A percentile compares a stretch with the other conserved stretches of the same genome.
phyloP scores from a whole-genome alignment of 2,797 vertebrate genomes.

The Protosalanx chinensis region DNA sequence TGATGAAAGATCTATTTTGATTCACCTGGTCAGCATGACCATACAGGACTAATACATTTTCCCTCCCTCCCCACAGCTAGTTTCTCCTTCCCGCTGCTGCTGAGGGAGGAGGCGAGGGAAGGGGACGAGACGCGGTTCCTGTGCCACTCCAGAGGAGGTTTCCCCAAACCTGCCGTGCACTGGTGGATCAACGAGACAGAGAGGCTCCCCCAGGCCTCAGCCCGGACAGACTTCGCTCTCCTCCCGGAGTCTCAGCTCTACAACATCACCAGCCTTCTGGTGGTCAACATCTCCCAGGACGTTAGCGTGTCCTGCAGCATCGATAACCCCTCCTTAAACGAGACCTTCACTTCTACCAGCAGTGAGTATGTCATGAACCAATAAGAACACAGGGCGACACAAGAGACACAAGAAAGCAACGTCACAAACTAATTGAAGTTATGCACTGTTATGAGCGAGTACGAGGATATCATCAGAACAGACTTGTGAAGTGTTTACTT shows the following conservation, averaged over 20 bases:
- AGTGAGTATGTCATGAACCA: slow-evolving; percentile 46
- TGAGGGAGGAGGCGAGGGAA: slow-evolving; percentile 15
- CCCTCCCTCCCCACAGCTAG: slow-evolving; percentile 45
- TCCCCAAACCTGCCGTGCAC: slow-evolving; percentile 56
- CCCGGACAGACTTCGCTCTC: slow-evolving; percentile 29
- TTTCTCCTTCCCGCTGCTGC: slow-evolving; percentile 58
- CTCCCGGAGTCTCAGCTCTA: slow-evolving; percentile 55
- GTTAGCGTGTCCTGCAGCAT: slow-evolving; percentile 57
- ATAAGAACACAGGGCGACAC: background rate
- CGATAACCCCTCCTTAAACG: slow-evolving; percentile 54
- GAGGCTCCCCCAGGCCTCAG: slow-evolving; percentile 41
- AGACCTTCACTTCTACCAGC: slow-evolving; percentile 46
- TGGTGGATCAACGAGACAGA: slow-evolving; percentile 63
- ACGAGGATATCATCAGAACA: background rate
- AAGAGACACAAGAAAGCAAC: too few relatives aligned
- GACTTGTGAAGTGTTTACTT: background rate
- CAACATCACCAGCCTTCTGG: slow-evolving; percentile 64
- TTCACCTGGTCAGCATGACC: background rate
- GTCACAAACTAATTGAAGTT: background rate
- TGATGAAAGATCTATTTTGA: background rate
- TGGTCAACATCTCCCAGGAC: slow-evolving; percentile 42
- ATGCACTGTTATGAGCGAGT: background rate
- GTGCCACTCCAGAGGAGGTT: slow-evolving; percentile 64
- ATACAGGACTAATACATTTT: background rate
- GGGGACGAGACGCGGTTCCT: slow-evolving; percentile 38